phyloP scores from a whole-genome alignment of 2,797 vertebrate species.

The Synaphobranchus kaupii region DNA sequence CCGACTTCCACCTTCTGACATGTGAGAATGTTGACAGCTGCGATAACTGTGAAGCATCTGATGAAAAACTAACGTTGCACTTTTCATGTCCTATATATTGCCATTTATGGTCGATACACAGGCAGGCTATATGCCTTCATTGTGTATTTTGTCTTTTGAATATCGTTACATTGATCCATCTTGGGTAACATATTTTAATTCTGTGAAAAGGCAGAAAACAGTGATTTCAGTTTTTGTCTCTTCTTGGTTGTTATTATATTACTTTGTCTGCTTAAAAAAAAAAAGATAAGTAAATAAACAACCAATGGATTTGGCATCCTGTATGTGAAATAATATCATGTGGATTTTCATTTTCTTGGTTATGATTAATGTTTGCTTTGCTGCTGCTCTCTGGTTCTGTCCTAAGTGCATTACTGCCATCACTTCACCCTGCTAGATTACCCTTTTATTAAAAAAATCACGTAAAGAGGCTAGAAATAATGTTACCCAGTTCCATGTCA shows the following conservation, averaged over 20 bases:
- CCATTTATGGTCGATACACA: neutral
- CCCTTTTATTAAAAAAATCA: neutral
- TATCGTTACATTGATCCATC: neutral
- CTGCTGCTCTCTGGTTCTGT: neutral
- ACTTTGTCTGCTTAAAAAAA: neutral
- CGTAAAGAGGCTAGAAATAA: neutral
- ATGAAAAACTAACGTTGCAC: neutral
- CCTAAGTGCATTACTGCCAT: neutral
- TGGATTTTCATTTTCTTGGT: neutral
- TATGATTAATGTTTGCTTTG: neutral
- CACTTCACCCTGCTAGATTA: neutral
- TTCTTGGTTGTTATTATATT: neutral
- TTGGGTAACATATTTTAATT: neutral
- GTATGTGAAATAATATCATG: neutral
- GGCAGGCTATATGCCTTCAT: neutral
- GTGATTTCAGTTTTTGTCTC: neutral
- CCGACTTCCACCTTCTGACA: neutral
- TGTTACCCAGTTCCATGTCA: neutral
- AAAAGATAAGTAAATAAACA: neutral
- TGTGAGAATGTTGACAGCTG: constrained; percentile 16
- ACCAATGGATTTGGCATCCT: neutral
- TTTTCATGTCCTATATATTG: neutral
- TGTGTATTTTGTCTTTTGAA: neutral
- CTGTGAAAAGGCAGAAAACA: neutral
- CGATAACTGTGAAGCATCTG: neutral